A percentile compares a stretch with the other conserved stretches of the same genome.
Conservation (phyloP, 2,888 invertebrate species). For the Rotaria sp. region DNA sequence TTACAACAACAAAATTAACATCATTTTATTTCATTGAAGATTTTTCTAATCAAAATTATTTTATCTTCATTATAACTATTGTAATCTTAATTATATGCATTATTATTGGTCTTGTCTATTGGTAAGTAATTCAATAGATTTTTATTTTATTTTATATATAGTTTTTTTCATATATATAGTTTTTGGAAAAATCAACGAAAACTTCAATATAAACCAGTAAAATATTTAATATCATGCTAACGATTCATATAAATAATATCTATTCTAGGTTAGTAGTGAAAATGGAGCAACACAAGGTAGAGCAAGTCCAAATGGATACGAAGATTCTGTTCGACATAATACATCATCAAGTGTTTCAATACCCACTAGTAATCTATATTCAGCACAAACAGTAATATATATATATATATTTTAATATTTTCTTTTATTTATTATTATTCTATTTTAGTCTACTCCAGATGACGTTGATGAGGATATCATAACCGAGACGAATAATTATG, state of each 20-base stretch:
- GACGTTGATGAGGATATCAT: too few species aligned
- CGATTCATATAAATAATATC: too few species aligned
- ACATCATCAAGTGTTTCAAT: too few species aligned
- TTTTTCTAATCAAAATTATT: not conserved
- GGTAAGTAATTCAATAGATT: not conserved
- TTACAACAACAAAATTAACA: not conserved
- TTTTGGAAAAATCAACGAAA: too few species aligned
- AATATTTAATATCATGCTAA: not conserved
- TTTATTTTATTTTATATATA: too few species aligned
- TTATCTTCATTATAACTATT: not conserved
- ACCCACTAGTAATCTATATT: rapidly evolving
- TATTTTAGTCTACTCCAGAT: not conserved
- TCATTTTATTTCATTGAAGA: not conserved
- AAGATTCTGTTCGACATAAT: too few species aligned
- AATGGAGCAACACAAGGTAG: too few species aligned
- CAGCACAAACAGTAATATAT: too few species aligned
- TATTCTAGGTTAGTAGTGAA: too few species aligned
- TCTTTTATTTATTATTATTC: not conserved
- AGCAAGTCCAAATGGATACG: too few species aligned
- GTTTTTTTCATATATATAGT: too few species aligned
- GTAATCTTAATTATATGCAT: not conserved
- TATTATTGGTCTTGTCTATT: not conserved
- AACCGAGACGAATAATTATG: too few species aligned
- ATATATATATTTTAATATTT: not conserved
- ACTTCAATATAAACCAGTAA: not conserved